phyloP scores from a whole-genome alignment of 2,888 invertebrate genomes.

The Amblyteles armatorius region DNA sequence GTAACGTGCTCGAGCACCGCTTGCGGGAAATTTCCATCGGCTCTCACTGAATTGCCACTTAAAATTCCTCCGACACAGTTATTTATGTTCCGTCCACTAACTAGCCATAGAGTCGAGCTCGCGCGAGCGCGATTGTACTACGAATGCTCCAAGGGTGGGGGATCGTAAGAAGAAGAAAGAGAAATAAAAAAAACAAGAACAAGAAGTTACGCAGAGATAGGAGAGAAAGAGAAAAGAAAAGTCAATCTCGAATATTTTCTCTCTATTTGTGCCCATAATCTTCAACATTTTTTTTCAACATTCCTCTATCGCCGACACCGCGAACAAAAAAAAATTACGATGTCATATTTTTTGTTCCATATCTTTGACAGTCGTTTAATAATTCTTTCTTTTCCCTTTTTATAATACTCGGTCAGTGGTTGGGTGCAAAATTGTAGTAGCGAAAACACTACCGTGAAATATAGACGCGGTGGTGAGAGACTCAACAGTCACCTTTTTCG shows the following conservation, averaged over 20 bases:
- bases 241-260: not conserved
- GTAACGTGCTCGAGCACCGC: slow-evolving; percentile 67
- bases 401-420: not conserved
- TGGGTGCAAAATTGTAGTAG: slow-evolving; percentile 28
- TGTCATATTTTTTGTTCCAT: not conserved
- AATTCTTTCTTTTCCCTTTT: slow-evolving; percentile 10
- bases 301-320: not conserved
- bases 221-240: not conserved
- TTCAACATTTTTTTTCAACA: not conserved
- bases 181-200: slow-evolving; percentile 20
- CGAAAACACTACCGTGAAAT: slow-evolving; percentile 40
- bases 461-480: slow-evolving; percentile 34
- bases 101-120: slow-evolving; percentile 64
- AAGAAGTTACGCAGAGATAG: not conserved
- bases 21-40: slow-evolving; percentile 70
- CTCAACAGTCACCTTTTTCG: slow-evolving; percentile 34
- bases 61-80: slow-evolving; percentile 70
- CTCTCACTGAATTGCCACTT: slow-evolving; percentile 70
- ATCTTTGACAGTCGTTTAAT: slow-evolving; percentile 7
- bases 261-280: not conserved
- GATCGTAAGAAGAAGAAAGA: slow-evolving; percentile 22
- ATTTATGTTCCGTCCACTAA: slow-evolving; percentile 69
- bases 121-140: slow-evolving; percentile 54
- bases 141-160: not conserved
- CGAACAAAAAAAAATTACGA: not conserved